Conservation (phyloP, 2,797 vertebrate species). For the Acestrorhynchus altus region DNA sequence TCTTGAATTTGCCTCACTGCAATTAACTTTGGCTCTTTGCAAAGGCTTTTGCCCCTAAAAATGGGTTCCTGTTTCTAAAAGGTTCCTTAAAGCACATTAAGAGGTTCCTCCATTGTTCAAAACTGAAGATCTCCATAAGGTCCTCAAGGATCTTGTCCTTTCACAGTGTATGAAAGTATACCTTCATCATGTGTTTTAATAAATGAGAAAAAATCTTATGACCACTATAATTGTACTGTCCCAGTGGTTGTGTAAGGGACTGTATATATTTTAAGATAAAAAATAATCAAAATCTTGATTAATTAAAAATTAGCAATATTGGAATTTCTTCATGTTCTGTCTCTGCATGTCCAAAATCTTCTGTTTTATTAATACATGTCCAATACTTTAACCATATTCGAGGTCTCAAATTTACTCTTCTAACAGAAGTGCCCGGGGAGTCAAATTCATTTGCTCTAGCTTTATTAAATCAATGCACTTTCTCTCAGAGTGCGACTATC, state of each 20-base stretch:
- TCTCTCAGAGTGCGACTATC: conserved; percentile 75
- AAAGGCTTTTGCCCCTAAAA: too few species aligned
- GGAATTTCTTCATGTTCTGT: not conserved
- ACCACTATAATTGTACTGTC: too few species aligned
- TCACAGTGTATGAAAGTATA: too few species aligned
- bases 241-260: not conserved
- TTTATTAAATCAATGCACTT: conserved; percentile 82
- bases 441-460: conserved; percentile 64
- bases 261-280: not conserved
- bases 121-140: too few species aligned
- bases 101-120: too few species aligned
- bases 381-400: conserved; percentile 60
- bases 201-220: too few species aligned
- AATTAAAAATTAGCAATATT: not conserved
- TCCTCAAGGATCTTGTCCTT: too few species aligned
- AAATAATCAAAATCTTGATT: not conserved
- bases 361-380: conserved; percentile 66
- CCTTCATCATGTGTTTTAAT: too few species aligned
- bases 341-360: not conserved
- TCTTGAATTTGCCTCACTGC: too few species aligned
- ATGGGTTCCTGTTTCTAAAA: too few species aligned
- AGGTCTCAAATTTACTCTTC: conserved; percentile 67
- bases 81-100: too few species aligned
- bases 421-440: conserved; percentile 69
- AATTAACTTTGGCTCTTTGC: too few species aligned